Evolutionary conservation across 1,140 invertebrate genomes (phyloP).

Genomic region (Zaprionus capensis): DNA sequence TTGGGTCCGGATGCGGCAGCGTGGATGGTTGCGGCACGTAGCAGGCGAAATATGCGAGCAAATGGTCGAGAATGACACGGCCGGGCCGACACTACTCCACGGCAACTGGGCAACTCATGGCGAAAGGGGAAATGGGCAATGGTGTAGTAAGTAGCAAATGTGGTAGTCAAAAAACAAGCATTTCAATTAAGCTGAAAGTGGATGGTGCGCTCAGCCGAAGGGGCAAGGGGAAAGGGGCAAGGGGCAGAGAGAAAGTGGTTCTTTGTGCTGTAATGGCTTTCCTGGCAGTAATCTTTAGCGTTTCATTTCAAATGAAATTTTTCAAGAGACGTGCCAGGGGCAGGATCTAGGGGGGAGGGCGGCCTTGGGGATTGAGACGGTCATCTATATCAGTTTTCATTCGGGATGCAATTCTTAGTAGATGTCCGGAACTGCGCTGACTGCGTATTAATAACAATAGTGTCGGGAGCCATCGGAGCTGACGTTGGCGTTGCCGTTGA

Average conservation of each 20-base stretch:
- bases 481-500: conserved; percentile 25
- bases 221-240: neutral
- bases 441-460: conserved; percentile 76
- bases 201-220: neutral
- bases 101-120: neutral
- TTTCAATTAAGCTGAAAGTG: conserved; percentile 74
- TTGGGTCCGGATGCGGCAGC: conserved; percentile 20
- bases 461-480: conserved; percentile 42
- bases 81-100: conserved; percentile 7
- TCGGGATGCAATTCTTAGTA: conserved; percentile 64
- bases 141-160: conserved; percentile 18
- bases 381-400: conserved; percentile 57
- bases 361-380: conserved; percentile 4
- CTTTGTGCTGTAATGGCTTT: conserved; percentile 5
- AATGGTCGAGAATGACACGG: conserved; percentile 66
- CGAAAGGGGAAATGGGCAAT: neutral
- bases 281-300: conserved; percentile 19
- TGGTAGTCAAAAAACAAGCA: conserved; percentile 40
- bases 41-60: conserved; percentile 64
- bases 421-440: conserved; percentile 46
- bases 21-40: conserved; percentile 64
- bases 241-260: neutral
- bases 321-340: neutral
- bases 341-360: neutral
- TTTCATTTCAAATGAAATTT: conserved; percentile 29